phyloP scores from a whole-genome alignment of 1,140 invertebrate species.

The Hydropsyche tenuis region DNA sequence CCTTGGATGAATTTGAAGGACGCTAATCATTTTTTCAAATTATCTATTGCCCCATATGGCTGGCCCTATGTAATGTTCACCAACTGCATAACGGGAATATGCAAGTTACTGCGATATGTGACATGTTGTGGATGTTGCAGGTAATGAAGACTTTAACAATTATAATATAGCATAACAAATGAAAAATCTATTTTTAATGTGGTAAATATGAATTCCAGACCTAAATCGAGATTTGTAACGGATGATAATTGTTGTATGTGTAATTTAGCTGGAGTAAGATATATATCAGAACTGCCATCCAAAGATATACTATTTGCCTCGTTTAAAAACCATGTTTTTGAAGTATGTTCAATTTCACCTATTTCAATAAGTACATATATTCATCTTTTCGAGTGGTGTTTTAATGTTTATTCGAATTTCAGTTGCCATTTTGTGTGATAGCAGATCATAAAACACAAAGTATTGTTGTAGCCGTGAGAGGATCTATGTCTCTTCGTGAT shows the following conservation, averaged over 20 bases:
- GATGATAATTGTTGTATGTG: constrained; percentile 92
- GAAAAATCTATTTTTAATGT: constrained; percentile 7
- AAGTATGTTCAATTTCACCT: constrained; percentile 62
- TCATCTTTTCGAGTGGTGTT: neutral
- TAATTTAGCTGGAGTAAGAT: constrained; percentile 82
- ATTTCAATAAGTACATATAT: neutral
- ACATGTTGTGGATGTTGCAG: constrained; percentile 77
- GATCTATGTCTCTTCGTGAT: constrained; percentile 86
- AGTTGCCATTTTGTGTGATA: constrained; percentile 88
- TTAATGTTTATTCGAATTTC: constrained; percentile 47
- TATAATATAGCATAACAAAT: neutral
- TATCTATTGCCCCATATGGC: constrained; percentile 85
- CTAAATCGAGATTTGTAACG: constrained; percentile 72
- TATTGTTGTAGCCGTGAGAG: constrained; percentile 85
- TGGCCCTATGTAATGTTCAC: constrained; percentile 88
- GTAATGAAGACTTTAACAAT: constrained; percentile 1
- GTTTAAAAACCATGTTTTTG: constrained; percentile 86
- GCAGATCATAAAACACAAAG: constrained; percentile 81
- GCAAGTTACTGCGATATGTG: constrained; percentile 72
- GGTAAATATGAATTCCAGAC: constrained; percentile 55
- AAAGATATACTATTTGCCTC: constrained; percentile 87
- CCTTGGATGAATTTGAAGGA: constrained; percentile 82
- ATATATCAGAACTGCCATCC: constrained; percentile 74
- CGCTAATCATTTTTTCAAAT: constrained; percentile 77
- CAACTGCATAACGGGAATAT: constrained; percentile 76